phyloP scores from a whole-genome alignment of 2,113 vertebrate species.

The Melanocharis versteri region DNA sequence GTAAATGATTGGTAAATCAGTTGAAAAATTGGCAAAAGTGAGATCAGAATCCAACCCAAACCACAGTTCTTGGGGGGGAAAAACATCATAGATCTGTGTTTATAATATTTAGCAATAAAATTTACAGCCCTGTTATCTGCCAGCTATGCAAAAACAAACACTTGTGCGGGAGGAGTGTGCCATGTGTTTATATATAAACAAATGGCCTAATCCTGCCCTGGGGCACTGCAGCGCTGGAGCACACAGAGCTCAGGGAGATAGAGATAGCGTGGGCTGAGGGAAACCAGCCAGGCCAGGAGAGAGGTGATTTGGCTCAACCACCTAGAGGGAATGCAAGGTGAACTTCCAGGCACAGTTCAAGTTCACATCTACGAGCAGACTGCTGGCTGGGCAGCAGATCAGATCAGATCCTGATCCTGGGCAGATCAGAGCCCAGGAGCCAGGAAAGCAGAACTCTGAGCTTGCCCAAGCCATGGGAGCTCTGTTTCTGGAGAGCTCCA shows the following conservation, averaged over 20 bases:
- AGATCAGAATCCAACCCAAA: constrained; percentile 1
- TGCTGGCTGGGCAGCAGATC: neutral
- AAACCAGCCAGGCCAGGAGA: neutral
- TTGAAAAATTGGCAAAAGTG: neutral
- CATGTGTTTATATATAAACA: constrained; percentile 77
- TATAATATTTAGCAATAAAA: constrained; percentile 63
- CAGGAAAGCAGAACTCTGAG: neutral
- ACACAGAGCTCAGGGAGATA: neutral
- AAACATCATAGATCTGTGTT: neutral
- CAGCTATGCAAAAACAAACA: constrained; percentile 62
- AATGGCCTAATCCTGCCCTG: constrained; percentile 61
- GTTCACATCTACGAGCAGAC: neutral
- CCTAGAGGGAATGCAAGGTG: neutral
- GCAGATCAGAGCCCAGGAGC: neutral
- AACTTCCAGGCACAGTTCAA: neutral
- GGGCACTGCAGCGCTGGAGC: constrained; percentile 48
- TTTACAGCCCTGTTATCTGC: constrained; percentile 69
- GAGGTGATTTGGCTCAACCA: neutral
- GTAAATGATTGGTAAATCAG: neutral
- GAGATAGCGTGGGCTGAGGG: neutral
- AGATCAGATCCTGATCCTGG: too few species aligned
- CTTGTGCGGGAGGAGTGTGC: constrained; percentile 72
- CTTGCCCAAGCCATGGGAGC: neutral
- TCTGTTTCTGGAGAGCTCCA: neutral
- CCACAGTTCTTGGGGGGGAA: neutral